Evolutionary conservation across 1,140 invertebrate species (phyloP), one percentile per base, ranked within the genome.

Genomic region (Scaptodrosophila lebanonensis): DNA sequence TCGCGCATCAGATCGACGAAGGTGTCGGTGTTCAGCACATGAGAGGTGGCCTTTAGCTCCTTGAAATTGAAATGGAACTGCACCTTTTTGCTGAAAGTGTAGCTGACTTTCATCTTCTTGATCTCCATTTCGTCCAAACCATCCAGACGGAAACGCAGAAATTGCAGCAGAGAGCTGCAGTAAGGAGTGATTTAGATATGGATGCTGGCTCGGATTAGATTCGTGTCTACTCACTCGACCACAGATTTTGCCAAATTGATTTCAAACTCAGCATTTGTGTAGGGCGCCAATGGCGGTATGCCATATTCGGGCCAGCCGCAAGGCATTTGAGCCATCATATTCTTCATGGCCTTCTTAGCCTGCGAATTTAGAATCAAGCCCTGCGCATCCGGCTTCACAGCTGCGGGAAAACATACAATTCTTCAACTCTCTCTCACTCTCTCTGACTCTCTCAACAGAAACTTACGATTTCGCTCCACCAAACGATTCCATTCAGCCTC

Each of bases 81-180:
- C 12, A 86, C 84, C 58, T 71, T 85, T 61, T 86, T 86, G 51
- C n/a, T 84, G 36, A 86, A 79, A 13, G 84, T 84, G 15, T 85
- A 86, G 62, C 75, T 83, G 43, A 86, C 42, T 42, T 85, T 85
- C 6, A 86, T 20, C 64, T 85, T 68, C 40, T 83, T 84, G 30
- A 86, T 62, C 30, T 71, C 59, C 61, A 86, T 69, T 0, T 38
- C 12, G 6, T 86, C 75, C 39, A 86, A 49, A 47, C 84, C 84
- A 75, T 86, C 84, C 16, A 86, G 65, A 27, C 83, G 84, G 63
- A 86, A 86, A 25, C 79, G 84, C 17, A 85, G 30, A 22, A 85
- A 72, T 60, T 86, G 75, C n/a, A 75, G 2, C 9, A 85, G 16
- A 1, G 68, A 12, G 3, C 84, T 64, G 11, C 27, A 29, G 27